Evolutionary conservation across 2,797 vertebrate genomes (phyloP).

Genomic region (Danio tinwini): DNA sequence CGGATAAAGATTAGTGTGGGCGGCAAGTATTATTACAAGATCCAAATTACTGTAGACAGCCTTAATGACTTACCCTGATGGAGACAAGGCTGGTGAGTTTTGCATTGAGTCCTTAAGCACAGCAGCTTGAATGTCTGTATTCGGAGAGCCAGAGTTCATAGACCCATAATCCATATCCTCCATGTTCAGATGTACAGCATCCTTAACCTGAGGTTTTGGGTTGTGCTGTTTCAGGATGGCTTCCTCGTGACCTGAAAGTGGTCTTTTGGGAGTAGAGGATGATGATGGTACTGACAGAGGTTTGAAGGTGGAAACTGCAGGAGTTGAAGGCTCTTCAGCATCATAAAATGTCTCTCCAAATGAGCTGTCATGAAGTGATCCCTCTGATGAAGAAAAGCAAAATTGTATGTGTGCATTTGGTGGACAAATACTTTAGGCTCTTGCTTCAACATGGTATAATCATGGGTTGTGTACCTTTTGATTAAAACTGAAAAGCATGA

Average conservation of each 20-base stretch:
- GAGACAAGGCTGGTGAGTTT: conserved; percentile 27
- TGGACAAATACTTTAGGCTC: neutral
- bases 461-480: too few species aligned
- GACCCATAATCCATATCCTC: conserved; percentile 7
- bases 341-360: conserved; percentile 5
- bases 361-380: conserved; percentile 34
- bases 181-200: neutral
- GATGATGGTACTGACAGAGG: conserved; percentile 13
- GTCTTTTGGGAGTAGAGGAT: conserved; percentile 1
- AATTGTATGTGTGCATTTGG: neutral
- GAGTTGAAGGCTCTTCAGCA: conserved; percentile 29
- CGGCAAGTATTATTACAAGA: too few species aligned
- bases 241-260: conserved; percentile 20
- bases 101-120: conserved; percentile 5
- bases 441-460: too few species aligned
- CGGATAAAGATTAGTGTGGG: too few species aligned
- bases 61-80: conserved; percentile 65
- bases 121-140: neutral
- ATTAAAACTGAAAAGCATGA: too few species aligned
- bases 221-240: conserved; percentile 28
- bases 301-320: conserved; percentile 12
- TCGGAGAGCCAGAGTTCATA: conserved; percentile 38
- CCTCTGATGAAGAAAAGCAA: conserved; percentile 55
- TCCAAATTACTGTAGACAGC: too few species aligned
- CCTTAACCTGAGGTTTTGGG: neutral